Evolutionary conservation across 2,888 invertebrate species (phyloP).

Genomic region (Monochamus alternatus): DNA sequence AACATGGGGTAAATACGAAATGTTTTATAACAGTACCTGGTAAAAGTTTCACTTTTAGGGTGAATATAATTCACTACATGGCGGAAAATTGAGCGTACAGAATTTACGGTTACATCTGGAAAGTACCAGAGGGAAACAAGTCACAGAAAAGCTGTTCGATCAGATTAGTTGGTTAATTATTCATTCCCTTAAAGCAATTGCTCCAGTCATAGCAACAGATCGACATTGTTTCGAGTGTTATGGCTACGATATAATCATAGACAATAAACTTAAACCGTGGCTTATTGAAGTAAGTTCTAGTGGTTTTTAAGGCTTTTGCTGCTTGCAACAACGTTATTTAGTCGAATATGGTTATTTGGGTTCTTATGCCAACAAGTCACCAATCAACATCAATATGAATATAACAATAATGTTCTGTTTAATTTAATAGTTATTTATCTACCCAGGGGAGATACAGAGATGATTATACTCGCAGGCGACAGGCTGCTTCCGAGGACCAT

Average conservation of each 20-base stretch:
- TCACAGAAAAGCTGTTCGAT: slow-evolving; percentile 90
- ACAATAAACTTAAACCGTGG: slow-evolving; percentile 95
- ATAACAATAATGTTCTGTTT: too few relatives aligned
- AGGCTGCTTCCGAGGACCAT: too few relatives aligned
- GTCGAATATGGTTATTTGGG: too few relatives aligned
- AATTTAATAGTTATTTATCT: too few relatives aligned
- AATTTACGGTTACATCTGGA: slow-evolving; percentile 92
- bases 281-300: slow-evolving; percentile 80
- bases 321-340: too few relatives aligned
- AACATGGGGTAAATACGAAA: slow-evolving; percentile 81
- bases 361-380: too few relatives aligned
- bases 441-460: too few relatives aligned
- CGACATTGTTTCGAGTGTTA: slow-evolving; percentile 95
- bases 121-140: slow-evolving; percentile 90
- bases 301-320: too few relatives aligned
- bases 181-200: slow-evolving; percentile 93
- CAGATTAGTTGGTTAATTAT: slow-evolving; percentile 93
- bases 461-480: too few relatives aligned
- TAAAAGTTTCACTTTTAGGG: slow-evolving; percentile 72
- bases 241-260: slow-evolving; percentile 97
- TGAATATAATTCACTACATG: slow-evolving; percentile 94
- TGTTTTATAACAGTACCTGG: slow-evolving; percentile 45
- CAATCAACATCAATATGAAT: too few relatives aligned
- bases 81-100: slow-evolving; percentile 95
- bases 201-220: slow-evolving; percentile 94